Percentiles rank a stretch among this genome's conserved stretches.
These are phyloP conservation scores for Taenioides sp. DNA, from an alignment of 2,797 vertebrate species.

Conservation along the genomic window DNA sequence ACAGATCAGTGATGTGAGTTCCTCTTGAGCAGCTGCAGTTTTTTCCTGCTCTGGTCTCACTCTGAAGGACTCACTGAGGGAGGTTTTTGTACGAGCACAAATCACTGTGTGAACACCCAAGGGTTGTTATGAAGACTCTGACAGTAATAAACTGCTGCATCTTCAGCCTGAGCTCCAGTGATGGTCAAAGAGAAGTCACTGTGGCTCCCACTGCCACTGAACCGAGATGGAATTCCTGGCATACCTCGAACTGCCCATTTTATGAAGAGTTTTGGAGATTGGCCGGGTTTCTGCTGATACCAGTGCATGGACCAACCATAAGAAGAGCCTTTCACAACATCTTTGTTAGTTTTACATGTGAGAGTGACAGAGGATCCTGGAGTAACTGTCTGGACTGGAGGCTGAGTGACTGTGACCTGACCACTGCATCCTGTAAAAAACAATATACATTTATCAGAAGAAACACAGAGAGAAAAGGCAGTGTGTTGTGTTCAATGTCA, in stretches of 20 bases:
- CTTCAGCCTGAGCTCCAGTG: too few species aligned
- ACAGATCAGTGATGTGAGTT: too few species aligned
- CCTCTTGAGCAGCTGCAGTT: conserved; percentile 47
- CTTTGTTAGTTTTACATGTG: neutral
- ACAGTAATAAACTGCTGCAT: too few species aligned
- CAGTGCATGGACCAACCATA: too few species aligned
- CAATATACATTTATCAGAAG: too few species aligned
- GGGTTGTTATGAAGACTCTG: rapidly evolving
- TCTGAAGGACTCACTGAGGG: conserved; percentile 46
- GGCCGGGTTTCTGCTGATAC: conserved; percentile 10
- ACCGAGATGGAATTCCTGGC: conserved; percentile 3
- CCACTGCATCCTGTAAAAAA: conserved; percentile 30
- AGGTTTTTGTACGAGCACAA: conserved; percentile 52
- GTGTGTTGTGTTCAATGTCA: too few species aligned
- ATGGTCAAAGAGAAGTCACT: too few species aligned
- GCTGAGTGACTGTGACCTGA: conserved; percentile 54
- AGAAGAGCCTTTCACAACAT: too few species aligned
- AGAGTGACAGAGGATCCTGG: conserved; percentile 32
- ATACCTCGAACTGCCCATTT: rapidly evolving
- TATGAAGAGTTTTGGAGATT: conserved; percentile 29
- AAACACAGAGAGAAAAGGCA: too few species aligned
- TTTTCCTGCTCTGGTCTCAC: conserved; percentile 51
- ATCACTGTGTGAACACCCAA: conserved; percentile 37
- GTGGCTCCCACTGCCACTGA: too few species aligned
- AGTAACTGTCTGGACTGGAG: conserved; percentile 22